Conservation (phyloP, 2,113 vertebrate species). For the Forbesichthys papilliferus region DNA sequence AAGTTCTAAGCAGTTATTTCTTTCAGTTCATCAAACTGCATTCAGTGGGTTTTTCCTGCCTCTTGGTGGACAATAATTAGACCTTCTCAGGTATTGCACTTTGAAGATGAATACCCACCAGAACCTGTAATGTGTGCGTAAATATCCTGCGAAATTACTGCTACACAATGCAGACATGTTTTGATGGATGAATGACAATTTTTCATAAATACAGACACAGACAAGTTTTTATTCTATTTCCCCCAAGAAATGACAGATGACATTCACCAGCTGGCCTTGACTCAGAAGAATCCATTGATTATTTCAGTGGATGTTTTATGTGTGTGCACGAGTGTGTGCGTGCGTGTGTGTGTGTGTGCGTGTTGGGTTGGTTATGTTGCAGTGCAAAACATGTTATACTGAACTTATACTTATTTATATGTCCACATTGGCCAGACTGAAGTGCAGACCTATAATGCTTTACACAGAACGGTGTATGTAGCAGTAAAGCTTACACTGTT, state of each 20-base stretch:
- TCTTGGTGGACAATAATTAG: neutral
- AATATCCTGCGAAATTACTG: neutral
- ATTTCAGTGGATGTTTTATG: neutral
- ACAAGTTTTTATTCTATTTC: neutral
- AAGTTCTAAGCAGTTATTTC: neutral
- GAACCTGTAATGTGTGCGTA: neutral
- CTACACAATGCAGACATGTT: neutral
- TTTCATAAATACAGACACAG: neutral
- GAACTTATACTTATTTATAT: conserved; percentile 10
- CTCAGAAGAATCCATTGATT: neutral
- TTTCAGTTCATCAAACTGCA: neutral
- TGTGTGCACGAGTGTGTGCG: neutral
- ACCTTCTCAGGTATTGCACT: neutral
- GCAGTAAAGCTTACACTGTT: neutral
- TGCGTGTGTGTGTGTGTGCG: neutral
- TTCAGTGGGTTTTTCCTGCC: conserved; percentile 4
- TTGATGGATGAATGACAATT: neutral
- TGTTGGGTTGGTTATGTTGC: neutral
- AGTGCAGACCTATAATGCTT: conserved; percentile 2
- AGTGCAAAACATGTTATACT: neutral
- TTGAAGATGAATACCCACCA: neutral
- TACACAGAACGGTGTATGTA: too few relatives aligned
- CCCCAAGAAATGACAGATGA: neutral
- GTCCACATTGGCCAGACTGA: conserved; percentile 7
- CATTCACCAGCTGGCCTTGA: neutral